These are phyloP conservation scores for Corapipo altera DNA, from an alignment of 2,113 vertebrate species.

Conservation along the genomic window DNA sequence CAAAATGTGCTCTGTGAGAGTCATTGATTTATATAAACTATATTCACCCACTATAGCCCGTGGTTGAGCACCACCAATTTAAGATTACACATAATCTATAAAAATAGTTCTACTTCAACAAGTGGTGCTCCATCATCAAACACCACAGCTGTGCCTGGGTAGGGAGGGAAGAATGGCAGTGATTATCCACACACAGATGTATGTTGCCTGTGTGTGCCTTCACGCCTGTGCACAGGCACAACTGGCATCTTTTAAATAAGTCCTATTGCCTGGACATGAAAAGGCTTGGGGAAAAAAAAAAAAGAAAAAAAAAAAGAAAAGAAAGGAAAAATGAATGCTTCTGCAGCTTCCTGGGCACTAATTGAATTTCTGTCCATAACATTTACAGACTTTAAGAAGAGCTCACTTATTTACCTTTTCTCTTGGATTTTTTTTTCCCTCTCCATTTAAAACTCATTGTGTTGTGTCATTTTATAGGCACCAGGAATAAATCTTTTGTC, in stretches of 20 bases:
- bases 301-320: background rate
- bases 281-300: background rate
- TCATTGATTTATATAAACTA: conserved; percentile 26
- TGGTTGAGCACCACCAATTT: background rate
- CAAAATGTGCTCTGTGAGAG: background rate
- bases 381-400: conserved; percentile 56
- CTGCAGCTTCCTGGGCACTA: conserved; percentile 46
- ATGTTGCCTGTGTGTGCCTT: background rate
- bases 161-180: background rate
- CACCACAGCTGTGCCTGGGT: background rate
- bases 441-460: conserved; percentile 64
- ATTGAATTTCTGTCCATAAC: conserved; percentile 65
- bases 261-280: background rate
- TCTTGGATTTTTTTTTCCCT: conserved; percentile 1
- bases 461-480: conserved; percentile 59
- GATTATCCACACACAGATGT: background rate
- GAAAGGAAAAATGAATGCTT: conserved; percentile 16
- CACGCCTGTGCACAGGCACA: background rate
- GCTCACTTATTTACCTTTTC: conserved; percentile 59
- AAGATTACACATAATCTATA: conserved; percentile 7
- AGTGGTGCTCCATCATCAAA: background rate
- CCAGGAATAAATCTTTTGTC: conserved; percentile 72
- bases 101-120: conserved; percentile 14
- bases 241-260: background rate
- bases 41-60: background rate